phyloP scores from a whole-genome alignment of 2,113 vertebrate genomes.

The Furnarius figulus region DNA sequence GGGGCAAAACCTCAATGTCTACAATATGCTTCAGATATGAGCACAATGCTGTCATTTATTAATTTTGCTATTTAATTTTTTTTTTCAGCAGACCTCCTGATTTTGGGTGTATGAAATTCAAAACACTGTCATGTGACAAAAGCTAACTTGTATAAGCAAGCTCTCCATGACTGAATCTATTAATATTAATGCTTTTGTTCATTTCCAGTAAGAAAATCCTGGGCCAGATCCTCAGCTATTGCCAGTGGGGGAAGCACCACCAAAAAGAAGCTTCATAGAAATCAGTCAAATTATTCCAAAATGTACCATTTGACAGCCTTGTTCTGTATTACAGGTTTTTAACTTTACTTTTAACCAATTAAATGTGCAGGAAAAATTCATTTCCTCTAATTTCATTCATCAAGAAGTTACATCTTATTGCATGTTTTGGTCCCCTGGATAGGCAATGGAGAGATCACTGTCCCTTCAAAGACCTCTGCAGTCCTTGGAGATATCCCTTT shows the following conservation, averaged over 20 bases:
- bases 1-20: not conserved
- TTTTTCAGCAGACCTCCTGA: not conserved
- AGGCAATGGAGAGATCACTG: not conserved
- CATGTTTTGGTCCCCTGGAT: not conserved
- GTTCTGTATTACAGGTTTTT: not conserved
- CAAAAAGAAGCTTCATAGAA: not conserved
- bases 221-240: not conserved
- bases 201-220: not conserved
- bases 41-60: not conserved
- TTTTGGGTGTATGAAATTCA: not conserved
- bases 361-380: accelerated
- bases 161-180: not conserved
- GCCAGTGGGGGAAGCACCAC: not conserved
- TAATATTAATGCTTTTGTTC: not conserved
- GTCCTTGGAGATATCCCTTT: not conserved
- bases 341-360: not conserved
- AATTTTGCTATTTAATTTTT: not conserved
- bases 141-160: not conserved
- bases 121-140: not conserved
- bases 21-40: not conserved
- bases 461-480: not conserved
- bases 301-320: not conserved
- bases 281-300: not conserved
- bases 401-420: not conserved
- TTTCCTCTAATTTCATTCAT: not conserved